A percentile compares a stretch with the other conserved stretches of the same genome.
These are phyloP conservation scores for Ephestia elutella DNA, from an alignment of 1,140 invertebrate genomes.

Conservation along the genomic window DNA sequence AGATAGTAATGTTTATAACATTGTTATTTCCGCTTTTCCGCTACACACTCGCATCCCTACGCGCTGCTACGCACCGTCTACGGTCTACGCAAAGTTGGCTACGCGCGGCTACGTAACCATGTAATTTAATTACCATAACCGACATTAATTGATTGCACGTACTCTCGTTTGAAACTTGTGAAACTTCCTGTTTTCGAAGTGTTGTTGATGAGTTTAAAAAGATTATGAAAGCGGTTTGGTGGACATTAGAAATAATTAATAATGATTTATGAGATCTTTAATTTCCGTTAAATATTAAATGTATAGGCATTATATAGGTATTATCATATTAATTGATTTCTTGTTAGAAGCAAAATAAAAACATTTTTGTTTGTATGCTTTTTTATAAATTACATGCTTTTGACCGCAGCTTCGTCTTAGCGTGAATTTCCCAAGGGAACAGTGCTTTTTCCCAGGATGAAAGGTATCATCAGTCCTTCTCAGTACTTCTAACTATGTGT, in stretches of 20 bases:
- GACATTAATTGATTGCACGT: constrained; percentile 10
- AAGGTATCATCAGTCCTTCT: no score
- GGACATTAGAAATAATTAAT: not conserved
- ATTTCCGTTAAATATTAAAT: no score
- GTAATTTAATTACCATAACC: constrained; percentile 8
- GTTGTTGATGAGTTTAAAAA: not conserved
- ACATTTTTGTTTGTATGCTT: no score
- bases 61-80: not conserved
- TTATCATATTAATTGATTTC: no score
- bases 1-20: not conserved
- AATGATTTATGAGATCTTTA: not conserved
- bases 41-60: not conserved
- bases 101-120: not conserved
- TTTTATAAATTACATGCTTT: no score
- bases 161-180: constrained; percentile 6
- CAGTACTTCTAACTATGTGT: no score
- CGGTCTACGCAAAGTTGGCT: not conserved
- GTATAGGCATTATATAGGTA: no score
- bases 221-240: not conserved
- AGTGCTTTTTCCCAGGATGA: no score
- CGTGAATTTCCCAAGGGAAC: no score
- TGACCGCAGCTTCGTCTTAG: no score
- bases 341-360: no score
- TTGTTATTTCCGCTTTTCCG: not conserved
- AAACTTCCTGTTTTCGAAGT: constrained; percentile 1